Evolutionary conservation across 2,888 invertebrate species (phyloP), one percentile per base, ranked within the genome.

Genomic region (Drosophila acutilabella): DNA sequence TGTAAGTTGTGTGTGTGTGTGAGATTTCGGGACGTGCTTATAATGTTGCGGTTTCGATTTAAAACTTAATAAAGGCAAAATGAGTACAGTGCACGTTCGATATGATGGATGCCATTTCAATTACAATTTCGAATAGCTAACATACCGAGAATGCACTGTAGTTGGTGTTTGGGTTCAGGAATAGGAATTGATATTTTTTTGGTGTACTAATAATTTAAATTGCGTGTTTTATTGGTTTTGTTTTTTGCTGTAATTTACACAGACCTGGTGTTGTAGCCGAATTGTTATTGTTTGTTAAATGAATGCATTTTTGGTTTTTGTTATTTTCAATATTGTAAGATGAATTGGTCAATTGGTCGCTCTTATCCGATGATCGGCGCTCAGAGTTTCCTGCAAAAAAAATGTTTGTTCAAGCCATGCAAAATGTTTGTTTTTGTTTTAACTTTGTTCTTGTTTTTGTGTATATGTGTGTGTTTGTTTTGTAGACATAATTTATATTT

Each of bases 251-350:
- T 81, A 86, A 83, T 86, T 88, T 89, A 86, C 88, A 92, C 92
- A 91, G 91, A 92, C 92, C 92, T 92, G 92, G 92, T 91, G 92
- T 92, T 90, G 92, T 92, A 84, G 92, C 92, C 90, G 91, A 91
- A 91, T 91, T 92, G 89, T 91, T 91, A 91, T 91, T 91, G 91
- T 91, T 91, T 91, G 91, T 91, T 91, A 91, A 91, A 91, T 91
- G 91, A 91, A 91, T 91, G 91, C 89, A 85, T 92, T 92, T 92
- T 90, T 89, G 89, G 86, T 83, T 77, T 90, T 91, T 92, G 90
- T 91, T 91, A 90, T 91, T 89, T 81, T 91, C 91, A 91, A 88
- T 89, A 91, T 90, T 90, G 90, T 89, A 91, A 78, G 90, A 91
- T 90, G 91, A 91, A 91, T 90, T 90, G 89, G 91, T 91, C 88